These are phyloP conservation scores for Tupaia chinensis DNA, from an alignment of 2,113 vertebrate genomes.

Conservation along the genomic window DNA sequence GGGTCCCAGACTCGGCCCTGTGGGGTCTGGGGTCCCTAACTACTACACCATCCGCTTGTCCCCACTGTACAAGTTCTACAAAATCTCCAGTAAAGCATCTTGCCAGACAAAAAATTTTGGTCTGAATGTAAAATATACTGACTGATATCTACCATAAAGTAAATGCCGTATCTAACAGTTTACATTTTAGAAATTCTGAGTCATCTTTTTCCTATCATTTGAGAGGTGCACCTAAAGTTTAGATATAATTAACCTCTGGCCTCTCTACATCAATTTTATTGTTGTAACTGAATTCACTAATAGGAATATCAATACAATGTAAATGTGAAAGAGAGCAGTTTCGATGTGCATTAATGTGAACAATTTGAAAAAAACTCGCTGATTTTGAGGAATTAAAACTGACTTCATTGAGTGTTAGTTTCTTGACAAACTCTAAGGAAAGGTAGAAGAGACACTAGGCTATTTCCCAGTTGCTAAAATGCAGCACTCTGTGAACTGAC, in stretches of 20 bases:
- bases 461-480: too few relatives aligned
- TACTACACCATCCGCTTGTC: too few relatives aligned
- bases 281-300: neutral
- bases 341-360: neutral
- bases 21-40: too few relatives aligned
- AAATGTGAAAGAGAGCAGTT: neutral
- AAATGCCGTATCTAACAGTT: neutral
- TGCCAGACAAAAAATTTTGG: neutral
- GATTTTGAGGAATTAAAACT: neutral
- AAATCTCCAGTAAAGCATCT: neutral
- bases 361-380: neutral
- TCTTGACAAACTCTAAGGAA: neutral
- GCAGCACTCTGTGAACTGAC: too few relatives aligned
- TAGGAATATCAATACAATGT: neutral
- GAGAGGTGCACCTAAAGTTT: neutral
- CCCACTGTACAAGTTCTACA: neutral
- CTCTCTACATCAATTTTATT: neutral
- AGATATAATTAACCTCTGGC: neutral
- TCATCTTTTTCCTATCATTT: neutral
- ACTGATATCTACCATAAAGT: neutral
- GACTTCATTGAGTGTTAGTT: neutral
- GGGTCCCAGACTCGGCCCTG: too few relatives aligned
- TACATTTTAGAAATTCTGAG: neutral
- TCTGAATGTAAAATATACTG: neutral
- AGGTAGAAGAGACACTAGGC: too few relatives aligned